Evolutionary conservation across 2,888 invertebrate species (phyloP), one percentile per base, ranked within the genome.

Genomic region (Lordiphosa fenestrarum): DNA sequence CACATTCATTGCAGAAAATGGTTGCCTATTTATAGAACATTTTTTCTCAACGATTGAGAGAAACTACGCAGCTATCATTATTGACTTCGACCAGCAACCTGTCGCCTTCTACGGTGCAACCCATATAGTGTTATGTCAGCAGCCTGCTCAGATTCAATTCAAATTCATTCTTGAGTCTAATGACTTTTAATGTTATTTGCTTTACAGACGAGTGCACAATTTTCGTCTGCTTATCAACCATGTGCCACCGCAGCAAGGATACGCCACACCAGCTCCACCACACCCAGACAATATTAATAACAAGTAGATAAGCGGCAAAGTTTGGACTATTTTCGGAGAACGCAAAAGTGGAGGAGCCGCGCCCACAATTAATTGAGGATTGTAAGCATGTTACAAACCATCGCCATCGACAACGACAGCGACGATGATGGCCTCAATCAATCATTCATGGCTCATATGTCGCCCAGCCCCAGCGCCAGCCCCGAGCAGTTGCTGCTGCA

Each of bases 151-250:
- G 60, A 53, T 66, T 72, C 63, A 76, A 81, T 81, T 81, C 69
- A 84, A 81, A 78, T 73, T 76, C 71, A 69, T 66, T 63, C 66
- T 61, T 66, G 61, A 81, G 71, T 55, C 77, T 84, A 84, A 78
- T 84, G 82, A 78, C 82, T 78, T 81, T 84, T 64, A 81, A 84
- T 78, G 77, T 78, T 84, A 69, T 81, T 77, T 73, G 77, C 84
- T 84, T 77, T 42, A 76, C 81, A 77, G 77, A 48, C 84, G 81
- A 68, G 50, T 84, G 84, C 71, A 69, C 84, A 77, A 84, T 81
- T 67, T 64, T 55, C 38, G 57, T 56, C 61, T 55, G 49, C 68
- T 84, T 78, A 78, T 84, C 77, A 81, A 71, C 73, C 82, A 78
- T 78, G 82, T 75, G 76, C 40, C 76, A 67, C 64, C 60, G 60